phyloP scores from a whole-genome alignment of 2,888 invertebrate genomes.

The Meliscaeva auricollis region DNA sequence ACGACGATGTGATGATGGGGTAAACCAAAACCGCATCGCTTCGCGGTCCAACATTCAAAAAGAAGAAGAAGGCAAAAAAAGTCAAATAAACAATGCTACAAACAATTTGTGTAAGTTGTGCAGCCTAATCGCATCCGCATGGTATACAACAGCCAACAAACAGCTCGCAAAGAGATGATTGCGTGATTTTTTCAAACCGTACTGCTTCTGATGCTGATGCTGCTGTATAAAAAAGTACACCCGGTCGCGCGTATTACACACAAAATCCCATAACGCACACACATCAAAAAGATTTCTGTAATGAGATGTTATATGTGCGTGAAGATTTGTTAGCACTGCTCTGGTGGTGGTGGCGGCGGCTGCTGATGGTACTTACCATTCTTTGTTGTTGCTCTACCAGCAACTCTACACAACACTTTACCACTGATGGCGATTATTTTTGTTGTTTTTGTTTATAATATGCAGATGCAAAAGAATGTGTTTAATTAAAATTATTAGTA shows the following conservation, averaged over 20 bases:
- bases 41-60: conserved; percentile 18
- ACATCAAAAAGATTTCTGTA: conserved; percentile 69
- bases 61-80: conserved; percentile 16
- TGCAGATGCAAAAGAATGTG: conserved; percentile 74
- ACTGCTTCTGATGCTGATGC: not conserved
- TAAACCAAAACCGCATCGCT: conserved; percentile 33
- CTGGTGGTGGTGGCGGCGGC: conserved; percentile 1
- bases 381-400: not conserved
- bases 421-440: conserved; percentile 48
- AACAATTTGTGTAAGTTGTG: conserved; percentile 32
- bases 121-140: conserved; percentile 67
- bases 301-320: conserved; percentile 72
- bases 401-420: conserved; percentile 22
- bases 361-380: conserved; percentile 7
- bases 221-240: conserved; percentile 16
- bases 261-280: conserved; percentile 63
- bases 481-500: conserved; percentile 76
- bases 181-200: conserved; percentile 66
- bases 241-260: conserved; percentile 6
- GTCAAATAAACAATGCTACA: conserved; percentile 43
- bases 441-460: not conserved
- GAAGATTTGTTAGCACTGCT: conserved; percentile 58
- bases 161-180: conserved; percentile 48
- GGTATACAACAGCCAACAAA: not conserved
- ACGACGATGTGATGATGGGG: conserved; percentile 3